Conservation (phyloP, 1,140 invertebrate genomes). For the Venturia canescens region DNA sequence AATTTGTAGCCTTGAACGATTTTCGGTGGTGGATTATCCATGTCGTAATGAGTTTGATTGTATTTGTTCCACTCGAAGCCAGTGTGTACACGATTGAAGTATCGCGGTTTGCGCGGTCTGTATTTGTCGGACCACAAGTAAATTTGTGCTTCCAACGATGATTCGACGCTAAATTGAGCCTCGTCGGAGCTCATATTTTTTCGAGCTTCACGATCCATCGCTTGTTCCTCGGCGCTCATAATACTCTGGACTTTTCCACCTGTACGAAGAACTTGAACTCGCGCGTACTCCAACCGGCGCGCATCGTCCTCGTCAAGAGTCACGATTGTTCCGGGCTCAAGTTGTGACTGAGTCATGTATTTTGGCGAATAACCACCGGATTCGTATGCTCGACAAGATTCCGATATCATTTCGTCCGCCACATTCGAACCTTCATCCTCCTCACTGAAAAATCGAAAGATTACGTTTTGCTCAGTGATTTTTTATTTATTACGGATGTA, state of each 20-base stretch:
- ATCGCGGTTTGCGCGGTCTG: conserved; percentile 96
- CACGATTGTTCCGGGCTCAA: conserved; percentile 91
- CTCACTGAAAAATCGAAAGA: conserved; percentile 59
- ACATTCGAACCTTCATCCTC: conserved; percentile 69
- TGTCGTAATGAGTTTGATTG: conserved; percentile 99
- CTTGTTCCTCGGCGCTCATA: conserved; percentile 79
- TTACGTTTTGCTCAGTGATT: conserved; percentile 5
- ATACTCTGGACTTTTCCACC: conserved; percentile 79
- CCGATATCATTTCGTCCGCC: conserved; percentile 78
- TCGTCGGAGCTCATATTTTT: conserved; percentile 95
- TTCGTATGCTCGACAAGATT: conserved; percentile 85
- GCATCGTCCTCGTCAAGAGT: conserved; percentile 88
- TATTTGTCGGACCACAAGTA: conserved; percentile 99
- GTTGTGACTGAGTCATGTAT: conserved; percentile 81
- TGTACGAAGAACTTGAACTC: conserved; percentile 80
- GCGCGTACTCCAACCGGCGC: conserved; percentile 85
- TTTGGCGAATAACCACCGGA: conserved; percentile 90
- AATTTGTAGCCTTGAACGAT: conserved; percentile 99
- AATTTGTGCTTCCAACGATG: conserved; percentile 89
- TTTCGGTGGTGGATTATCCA: conserved; percentile 99
- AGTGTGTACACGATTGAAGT: conserved; percentile 97
- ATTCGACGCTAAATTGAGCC: conserved; percentile 95
- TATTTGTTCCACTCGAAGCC: conserved; percentile 99
- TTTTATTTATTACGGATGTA: not conserved
- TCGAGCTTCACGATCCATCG: conserved; percentile 86